phyloP scores from a whole-genome alignment of 2,888 invertebrate species.

The Formica aserva region DNA sequence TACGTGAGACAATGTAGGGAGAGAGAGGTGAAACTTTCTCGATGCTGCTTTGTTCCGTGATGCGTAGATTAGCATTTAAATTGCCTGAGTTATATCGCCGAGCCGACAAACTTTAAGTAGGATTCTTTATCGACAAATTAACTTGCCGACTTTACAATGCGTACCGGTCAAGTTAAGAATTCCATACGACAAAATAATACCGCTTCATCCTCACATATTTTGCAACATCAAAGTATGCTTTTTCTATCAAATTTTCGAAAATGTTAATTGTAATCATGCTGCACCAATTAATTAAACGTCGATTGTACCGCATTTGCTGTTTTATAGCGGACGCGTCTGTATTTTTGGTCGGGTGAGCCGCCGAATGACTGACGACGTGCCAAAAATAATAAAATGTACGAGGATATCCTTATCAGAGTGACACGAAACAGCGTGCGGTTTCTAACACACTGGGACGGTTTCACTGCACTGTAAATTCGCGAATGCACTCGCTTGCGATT shows the following conservation, averaged over 20 bases:
- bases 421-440: constrained; percentile 12
- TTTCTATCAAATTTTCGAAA: background rate
- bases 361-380: background rate
- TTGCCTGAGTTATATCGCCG: constrained; percentile 45
- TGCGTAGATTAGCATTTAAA: constrained; percentile 58
- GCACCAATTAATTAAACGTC: background rate
- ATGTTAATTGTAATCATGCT: background rate
- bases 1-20: constrained; percentile 54
- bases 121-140: constrained; percentile 32
- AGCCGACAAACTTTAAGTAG: constrained; percentile 46
- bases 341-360: background rate
- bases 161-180: constrained; percentile 17
- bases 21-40: constrained; percentile 53
- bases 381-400: constrained; percentile 36
- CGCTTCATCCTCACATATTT: background rate
- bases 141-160: constrained; percentile 37
- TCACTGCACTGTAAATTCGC: constrained; percentile 15
- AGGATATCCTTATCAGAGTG: background rate
- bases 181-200: constrained; percentile 12
- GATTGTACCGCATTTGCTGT: background rate
- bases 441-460: constrained; percentile 25
- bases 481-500: background rate
- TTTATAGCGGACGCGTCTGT: background rate
- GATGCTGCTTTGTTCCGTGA: constrained; percentile 54
- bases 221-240: background rate